Conservation (phyloP, 2,797 vertebrate genomes). For the Odontamblyopus lacepedii region DNA sequence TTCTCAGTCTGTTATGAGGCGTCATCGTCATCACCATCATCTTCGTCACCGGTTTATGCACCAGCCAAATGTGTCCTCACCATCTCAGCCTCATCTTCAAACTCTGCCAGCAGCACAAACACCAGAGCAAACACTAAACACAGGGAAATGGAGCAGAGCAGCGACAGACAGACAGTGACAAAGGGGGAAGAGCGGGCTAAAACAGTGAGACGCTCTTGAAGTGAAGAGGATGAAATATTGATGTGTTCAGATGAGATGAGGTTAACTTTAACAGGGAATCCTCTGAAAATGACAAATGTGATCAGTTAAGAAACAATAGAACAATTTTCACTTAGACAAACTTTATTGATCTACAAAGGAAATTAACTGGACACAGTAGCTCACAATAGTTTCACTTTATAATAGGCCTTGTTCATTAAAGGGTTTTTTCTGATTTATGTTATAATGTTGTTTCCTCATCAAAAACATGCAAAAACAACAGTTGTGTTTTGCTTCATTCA, state of each 20-base stretch:
- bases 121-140: constrained; percentile 1
- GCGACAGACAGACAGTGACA: background rate
- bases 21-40: background rate
- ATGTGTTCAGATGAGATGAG: background rate
- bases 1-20: background rate
- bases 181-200: background rate
- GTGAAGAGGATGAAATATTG: constrained; percentile 4
- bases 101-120: background rate
- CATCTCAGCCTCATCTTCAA: background rate
- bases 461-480: no score
- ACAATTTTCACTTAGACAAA: no score
- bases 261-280: background rate
- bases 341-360: no score
- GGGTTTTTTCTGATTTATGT: no score
- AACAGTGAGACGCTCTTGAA: background rate
- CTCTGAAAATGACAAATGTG: no score
- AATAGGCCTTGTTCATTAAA: no score
- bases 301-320: no score
- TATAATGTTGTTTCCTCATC: no score
- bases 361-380: no score
- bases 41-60: background rate
- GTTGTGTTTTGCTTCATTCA: no score
- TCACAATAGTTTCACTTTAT: no score
- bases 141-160: background rate
- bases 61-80: background rate